These are phyloP conservation scores for Drosophila diplacantha DNA, from an alignment of 2,888 invertebrate species.

Conservation along the genomic window DNA sequence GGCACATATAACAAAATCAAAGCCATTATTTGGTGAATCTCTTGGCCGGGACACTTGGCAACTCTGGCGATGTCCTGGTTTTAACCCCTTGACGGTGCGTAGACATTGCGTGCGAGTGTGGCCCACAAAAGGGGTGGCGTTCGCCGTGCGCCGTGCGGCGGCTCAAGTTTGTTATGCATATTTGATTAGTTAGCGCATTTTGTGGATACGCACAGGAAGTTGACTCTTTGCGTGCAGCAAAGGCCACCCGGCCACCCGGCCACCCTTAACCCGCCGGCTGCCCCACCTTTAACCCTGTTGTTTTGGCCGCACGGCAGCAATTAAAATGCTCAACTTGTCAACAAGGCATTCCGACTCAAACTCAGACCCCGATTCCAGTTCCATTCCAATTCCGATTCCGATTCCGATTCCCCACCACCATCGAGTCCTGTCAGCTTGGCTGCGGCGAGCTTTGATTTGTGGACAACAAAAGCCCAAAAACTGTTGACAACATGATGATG, in stretches of 20 bases:
- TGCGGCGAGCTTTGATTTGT: constrained; percentile 60
- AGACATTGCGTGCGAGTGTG: constrained; percentile 26
- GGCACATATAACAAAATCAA: background rate
- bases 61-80: constrained; percentile 4
- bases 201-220: constrained; percentile 71
- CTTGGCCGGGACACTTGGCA: background rate
- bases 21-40: too few relatives aligned
- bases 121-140: constrained; percentile 2
- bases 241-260: background rate
- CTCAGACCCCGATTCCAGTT: constrained; percentile 36
- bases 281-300: constrained; percentile 30
- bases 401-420: background rate
- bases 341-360: constrained; percentile 53
- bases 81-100: constrained; percentile 29
- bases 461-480: constrained; percentile 57
- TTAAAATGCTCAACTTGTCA: constrained; percentile 71
- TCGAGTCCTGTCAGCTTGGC: constrained; percentile 2
- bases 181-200: constrained; percentile 66
- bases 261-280: background rate
- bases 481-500: constrained; percentile 45
- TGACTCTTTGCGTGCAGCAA: constrained; percentile 65
- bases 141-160: constrained; percentile 11
- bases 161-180: constrained; percentile 68
- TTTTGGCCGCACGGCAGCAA: constrained; percentile 64
- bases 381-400: constrained; percentile 23